Conservation (phyloP, 2,888 invertebrate genomes). For the Macrophya alboannulata region DNA sequence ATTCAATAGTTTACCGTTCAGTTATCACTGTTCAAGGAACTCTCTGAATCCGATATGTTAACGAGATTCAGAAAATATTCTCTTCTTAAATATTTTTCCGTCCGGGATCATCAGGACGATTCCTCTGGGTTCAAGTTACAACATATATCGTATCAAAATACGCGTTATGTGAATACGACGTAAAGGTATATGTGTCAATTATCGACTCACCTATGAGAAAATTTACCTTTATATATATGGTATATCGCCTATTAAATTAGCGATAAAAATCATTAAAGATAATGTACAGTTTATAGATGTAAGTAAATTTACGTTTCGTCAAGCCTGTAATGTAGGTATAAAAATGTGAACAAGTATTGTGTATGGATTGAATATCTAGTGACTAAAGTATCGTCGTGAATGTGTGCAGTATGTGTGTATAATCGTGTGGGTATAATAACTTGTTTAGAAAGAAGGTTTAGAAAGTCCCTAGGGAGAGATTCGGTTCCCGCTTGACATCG, state of each 20-base stretch:
- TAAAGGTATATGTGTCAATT: slow-evolving; percentile 29
- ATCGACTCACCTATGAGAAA: neutral
- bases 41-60: neutral
- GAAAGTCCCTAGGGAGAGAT: slow-evolving; percentile 71
- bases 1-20: neutral
- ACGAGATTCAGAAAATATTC: neutral
- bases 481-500: slow-evolving; percentile 73
- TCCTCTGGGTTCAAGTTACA: slow-evolving; percentile 25
- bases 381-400: neutral
- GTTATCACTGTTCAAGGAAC: neutral
- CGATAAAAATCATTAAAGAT: neutral
- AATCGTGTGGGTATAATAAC: slow-evolving; percentile 50
- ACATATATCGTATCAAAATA: neutral
- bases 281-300: neutral
- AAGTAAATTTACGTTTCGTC: neutral
- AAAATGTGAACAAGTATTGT: neutral
- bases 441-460: slow-evolving; percentile 61
- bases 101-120: slow-evolving; percentile 1
- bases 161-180: neutral
- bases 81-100: neutral
- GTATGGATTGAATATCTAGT: slow-evolving; percentile 11
- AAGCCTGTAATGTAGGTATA: neutral
- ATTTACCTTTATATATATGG: neutral
- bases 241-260: neutral
- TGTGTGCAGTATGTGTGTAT: neutral